Percentiles rank a stretch among this genome's conserved stretches.
Evolutionary conservation across 35 echinoderm and acorn worm genomes (phyloP).

Genomic region (Diadema setosum): DNA sequence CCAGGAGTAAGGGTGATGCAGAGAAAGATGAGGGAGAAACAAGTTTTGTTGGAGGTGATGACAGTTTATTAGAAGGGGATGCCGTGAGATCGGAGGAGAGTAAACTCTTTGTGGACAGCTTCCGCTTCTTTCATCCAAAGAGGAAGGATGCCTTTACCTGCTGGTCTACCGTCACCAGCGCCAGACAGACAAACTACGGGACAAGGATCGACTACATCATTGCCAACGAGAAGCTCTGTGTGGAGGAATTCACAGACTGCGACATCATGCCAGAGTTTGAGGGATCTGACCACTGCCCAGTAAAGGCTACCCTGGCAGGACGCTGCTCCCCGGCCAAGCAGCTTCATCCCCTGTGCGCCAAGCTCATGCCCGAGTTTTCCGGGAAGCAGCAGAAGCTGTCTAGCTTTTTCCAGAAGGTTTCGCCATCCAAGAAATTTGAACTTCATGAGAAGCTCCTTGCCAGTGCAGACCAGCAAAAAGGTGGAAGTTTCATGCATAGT

Average conservation of each 20-base stretch:
- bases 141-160: slow-evolving; percentile 83
- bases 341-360: slow-evolving; percentile 69
- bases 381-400: slow-evolving; percentile 93
- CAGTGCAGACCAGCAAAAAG: background rate
- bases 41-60: background rate
- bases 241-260: slow-evolving; percentile 57
- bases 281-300: slow-evolving; percentile 97
- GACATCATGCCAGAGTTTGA: slow-evolving; percentile 90
- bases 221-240: slow-evolving; percentile 55
- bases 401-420: slow-evolving; percentile 76
- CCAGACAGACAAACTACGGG: slow-evolving; percentile 91
- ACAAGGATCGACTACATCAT: slow-evolving; percentile 96
- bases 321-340: slow-evolving; percentile 29
- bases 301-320: slow-evolving; percentile 63
- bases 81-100: background rate
- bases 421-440: slow-evolving; percentile 34
- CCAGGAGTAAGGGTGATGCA: background rate
- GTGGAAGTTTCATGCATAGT: background rate
- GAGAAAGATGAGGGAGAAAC: background rate
- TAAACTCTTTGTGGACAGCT: slow-evolving; percentile 76
- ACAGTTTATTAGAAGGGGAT: background rate
- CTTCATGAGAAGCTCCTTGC: background rate
- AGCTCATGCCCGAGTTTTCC: slow-evolving; percentile 89
- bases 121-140: slow-evolving; percentile 67
- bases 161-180: slow-evolving; percentile 81